Conservation (phyloP, 37 sponge, comb jelly and placozoan genomes). For the Petrosia ficiformis region DNA sequence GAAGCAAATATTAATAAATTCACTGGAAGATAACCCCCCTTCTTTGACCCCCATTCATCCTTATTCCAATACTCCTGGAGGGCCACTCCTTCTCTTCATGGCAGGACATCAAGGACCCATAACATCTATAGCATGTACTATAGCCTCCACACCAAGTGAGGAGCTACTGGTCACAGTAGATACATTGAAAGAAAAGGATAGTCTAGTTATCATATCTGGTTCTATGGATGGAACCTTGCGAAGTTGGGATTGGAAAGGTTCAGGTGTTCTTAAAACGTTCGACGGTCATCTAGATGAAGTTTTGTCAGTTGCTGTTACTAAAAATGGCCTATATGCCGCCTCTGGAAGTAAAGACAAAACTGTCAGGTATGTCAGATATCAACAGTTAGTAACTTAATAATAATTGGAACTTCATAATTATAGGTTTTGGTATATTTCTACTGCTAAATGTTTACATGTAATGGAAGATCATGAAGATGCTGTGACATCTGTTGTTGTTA, state of each 20-base stretch:
- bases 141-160: not conserved
- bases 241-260: constrained; percentile 62
- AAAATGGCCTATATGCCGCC: constrained; percentile 45
- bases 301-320: constrained; percentile 35
- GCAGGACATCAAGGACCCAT: constrained; percentile 66
- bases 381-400: not conserved
- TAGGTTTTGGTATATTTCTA: constrained; percentile 49
- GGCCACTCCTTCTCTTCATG: constrained; percentile 63
- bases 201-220: constrained; percentile 40
- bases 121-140: constrained; percentile 24
- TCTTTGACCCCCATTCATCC: constrained; percentile 7
- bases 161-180: too few relatives aligned
- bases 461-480: constrained; percentile 59
- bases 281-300: constrained; percentile 68
- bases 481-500: constrained; percentile 57
- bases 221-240: constrained; percentile 67
- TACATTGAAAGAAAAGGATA: not conserved
- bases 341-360: constrained; percentile 69
- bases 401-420: not conserved
- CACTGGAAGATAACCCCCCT: too few relatives aligned
- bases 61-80: constrained; percentile 36
- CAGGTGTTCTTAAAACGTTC: constrained; percentile 59
- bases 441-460: constrained; percentile 21
- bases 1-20: too few relatives aligned
- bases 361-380: constrained; percentile 36